A percentile compares a stretch with the other conserved stretches of the same genome.
Evolutionary conservation across 2,888 invertebrate species (phyloP).

Genomic region (Oxyscelio sp.): DNA sequence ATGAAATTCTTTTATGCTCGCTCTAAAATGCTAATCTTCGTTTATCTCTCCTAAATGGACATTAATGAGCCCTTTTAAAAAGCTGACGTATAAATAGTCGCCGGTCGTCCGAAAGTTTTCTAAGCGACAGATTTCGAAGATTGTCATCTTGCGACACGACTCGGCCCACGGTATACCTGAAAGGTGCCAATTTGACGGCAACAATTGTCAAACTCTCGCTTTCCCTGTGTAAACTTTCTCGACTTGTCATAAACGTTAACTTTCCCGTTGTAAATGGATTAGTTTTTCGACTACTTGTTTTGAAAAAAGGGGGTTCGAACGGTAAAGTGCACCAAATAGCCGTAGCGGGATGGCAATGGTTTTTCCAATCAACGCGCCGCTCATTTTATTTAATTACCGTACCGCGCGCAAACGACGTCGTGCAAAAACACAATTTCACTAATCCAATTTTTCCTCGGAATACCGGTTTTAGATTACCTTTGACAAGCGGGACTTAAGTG

Average conservation of each 20-base stretch:
- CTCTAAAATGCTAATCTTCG: constrained; percentile 44
- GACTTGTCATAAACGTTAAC: constrained; percentile 43
- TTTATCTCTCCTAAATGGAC: constrained; percentile 39
- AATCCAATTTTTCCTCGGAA: constrained; percentile 54
- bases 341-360: not conserved
- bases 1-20: constrained; percentile 42
- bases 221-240: constrained; percentile 33
- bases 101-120: too few relatives aligned
- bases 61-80: constrained; percentile 52
- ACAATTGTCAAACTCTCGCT: constrained; percentile 47
- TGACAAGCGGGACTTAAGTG: constrained; percentile 67
- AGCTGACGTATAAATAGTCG: too few relatives aligned
- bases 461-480: constrained; percentile 60
- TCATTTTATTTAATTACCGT: constrained; percentile 42
- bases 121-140: too few relatives aligned
- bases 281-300: constrained; percentile 45
- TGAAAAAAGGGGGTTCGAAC: not conserved
- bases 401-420: constrained; percentile 21
- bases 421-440: constrained; percentile 57
- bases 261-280: constrained; percentile 48
- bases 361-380: constrained; percentile 5
- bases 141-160: too few relatives aligned
- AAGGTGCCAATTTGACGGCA: constrained; percentile 43
- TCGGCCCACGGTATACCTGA: too few relatives aligned
- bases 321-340: too few relatives aligned